phyloP scores from a whole-genome alignment of 2,888 invertebrate species.

The Sarcophaga caerulescens region DNA sequence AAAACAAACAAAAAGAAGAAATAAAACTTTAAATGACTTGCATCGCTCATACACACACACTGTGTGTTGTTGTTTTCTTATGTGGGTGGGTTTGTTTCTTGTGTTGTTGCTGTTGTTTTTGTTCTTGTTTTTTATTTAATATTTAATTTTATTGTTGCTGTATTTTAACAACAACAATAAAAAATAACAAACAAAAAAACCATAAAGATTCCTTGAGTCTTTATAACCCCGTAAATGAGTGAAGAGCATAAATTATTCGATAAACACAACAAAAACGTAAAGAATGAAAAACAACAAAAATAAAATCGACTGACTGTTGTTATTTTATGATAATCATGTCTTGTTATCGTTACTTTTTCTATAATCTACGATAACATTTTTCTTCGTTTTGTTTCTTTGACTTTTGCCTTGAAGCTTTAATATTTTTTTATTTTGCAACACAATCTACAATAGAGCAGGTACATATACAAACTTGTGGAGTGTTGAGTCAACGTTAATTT shows the following conservation, averaged over 20 bases:
- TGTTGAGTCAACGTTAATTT: too few species aligned
- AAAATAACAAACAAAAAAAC: neutral
- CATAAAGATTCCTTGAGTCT: conserved; percentile 7
- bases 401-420: conserved; percentile 10
- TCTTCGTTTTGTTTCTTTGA: neutral
- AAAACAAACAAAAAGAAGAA: neutral
- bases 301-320: conserved; percentile 14
- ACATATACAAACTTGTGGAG: too few species aligned
- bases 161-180: neutral
- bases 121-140: neutral
- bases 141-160: neutral
- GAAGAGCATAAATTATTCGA: neutral
- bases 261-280: conserved; percentile 1
- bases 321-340: conserved; percentile 26
- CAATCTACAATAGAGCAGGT: too few species aligned
- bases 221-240: neutral
- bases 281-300: neutral
- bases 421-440: neutral
- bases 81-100: conserved; percentile 44
- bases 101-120: neutral
- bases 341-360: conserved; percentile 18
- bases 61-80: conserved; percentile 19
- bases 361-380: neutral
- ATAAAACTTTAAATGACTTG: neutral
- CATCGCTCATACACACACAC: neutral